Percentiles rank a stretch among this genome's conserved stretches.
These are phyloP conservation scores for Pseudobourletiella spinata DNA, from an alignment of 1,140 invertebrate genomes.

Conservation along the genomic window DNA sequence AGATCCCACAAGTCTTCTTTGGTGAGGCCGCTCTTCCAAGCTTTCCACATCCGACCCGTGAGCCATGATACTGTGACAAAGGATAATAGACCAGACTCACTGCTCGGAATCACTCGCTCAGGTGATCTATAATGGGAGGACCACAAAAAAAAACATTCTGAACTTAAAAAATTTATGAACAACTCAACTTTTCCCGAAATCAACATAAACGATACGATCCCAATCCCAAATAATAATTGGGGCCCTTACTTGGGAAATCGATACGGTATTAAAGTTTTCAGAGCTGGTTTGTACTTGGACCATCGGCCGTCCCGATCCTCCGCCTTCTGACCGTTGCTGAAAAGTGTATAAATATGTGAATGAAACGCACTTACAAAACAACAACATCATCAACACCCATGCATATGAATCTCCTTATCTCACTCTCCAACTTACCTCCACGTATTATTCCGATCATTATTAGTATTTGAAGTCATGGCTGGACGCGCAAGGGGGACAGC, in stretches of 20 bases:
- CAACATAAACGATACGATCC: no score
- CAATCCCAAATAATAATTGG: no score
- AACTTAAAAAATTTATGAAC: no score
- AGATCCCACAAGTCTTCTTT: constrained; percentile 35
- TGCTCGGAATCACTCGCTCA: constrained; percentile 32
- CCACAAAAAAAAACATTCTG: no score
- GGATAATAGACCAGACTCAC: constrained; percentile 27
- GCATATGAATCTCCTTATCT: neutral
- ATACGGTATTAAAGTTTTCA: constrained; percentile 16
- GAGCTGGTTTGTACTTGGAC: constrained; percentile 13
- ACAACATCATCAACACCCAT: neutral
- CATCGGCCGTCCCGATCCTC: neutral
- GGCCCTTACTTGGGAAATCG: constrained; percentile 8
- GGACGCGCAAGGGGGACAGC: neutral
- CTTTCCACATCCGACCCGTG: constrained; percentile 34
- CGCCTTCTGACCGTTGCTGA: neutral
- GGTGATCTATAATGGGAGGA: constrained; percentile 19
- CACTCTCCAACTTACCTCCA: neutral
- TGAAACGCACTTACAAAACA: neutral
- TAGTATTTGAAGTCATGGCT: neutral
- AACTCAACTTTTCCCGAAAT: no score
- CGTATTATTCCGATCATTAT: neutral
- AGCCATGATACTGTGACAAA: constrained; percentile 34
- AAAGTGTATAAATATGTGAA: neutral
- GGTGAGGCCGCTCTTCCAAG: constrained; percentile 26